Conservation (phyloP, 1,140 invertebrate species). For the Lucilia sericata region DNA sequence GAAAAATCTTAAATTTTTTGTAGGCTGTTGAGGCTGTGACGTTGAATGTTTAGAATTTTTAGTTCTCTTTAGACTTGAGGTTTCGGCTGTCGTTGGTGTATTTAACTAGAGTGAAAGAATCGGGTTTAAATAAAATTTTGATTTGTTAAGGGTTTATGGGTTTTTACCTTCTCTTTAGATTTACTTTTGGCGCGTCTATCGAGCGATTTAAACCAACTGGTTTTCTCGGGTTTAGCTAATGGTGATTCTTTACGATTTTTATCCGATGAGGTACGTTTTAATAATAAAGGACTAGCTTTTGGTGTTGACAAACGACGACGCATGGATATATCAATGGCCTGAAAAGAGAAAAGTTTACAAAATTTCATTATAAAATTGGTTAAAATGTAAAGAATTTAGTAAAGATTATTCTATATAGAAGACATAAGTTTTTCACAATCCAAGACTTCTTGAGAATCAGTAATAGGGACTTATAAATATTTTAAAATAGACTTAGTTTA, state of each 20-base stretch:
- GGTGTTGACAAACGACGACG: slow-evolving; percentile 79
- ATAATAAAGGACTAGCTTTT: slow-evolving; percentile 74
- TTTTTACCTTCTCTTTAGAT: slow-evolving; percentile 61
- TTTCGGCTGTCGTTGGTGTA: slow-evolving; percentile 67
- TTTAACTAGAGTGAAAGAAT: slow-evolving; percentile 51
- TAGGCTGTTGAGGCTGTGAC: slow-evolving; percentile 65
- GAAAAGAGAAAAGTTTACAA: not conserved
- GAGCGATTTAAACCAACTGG: slow-evolving; percentile 77
- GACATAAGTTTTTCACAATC: too few relatives aligned
- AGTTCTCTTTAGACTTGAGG: slow-evolving; percentile 68
- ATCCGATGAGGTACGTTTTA: slow-evolving; percentile 62
- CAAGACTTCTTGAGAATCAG: too few relatives aligned
- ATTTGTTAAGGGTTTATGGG: too few relatives aligned
- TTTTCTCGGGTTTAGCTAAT: slow-evolving; percentile 59
- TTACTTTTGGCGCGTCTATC: slow-evolving; percentile 71
- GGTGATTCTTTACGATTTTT: slow-evolving; percentile 59
- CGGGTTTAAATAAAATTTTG: too few relatives aligned
- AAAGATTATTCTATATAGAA: too few relatives aligned
- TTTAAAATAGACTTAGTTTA: too few relatives aligned
- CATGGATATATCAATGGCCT: slow-evolving; percentile 69
- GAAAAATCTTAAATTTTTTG: slow-evolving; percentile 82
- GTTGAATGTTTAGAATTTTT: slow-evolving; percentile 50
- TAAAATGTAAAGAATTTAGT: too few relatives aligned
- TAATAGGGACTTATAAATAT: too few relatives aligned
- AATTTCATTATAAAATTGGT: not conserved